Percentiles rank a stretch among this genome's conserved stretches.
Conservation (phyloP, 2,113 vertebrate genomes). For the Willisornis vidua region DNA sequence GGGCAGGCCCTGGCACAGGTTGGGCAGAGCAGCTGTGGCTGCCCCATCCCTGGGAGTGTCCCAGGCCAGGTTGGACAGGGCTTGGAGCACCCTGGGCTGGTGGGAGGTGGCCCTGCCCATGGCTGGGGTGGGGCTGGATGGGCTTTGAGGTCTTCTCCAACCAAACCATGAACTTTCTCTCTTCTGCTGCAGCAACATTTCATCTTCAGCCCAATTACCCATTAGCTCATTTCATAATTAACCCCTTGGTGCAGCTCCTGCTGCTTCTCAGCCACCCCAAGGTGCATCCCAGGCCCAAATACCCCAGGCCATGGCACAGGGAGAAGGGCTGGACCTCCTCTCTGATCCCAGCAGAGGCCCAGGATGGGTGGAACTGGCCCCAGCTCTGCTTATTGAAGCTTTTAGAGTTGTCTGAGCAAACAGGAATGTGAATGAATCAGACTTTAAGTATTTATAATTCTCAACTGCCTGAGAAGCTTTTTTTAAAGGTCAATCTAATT, state of each 20-base stretch:
- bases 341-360: not conserved
- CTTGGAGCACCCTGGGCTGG: not conserved
- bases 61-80: fast-evolving
- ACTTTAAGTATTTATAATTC: conserved; percentile 61
- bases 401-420: conserved; percentile 24
- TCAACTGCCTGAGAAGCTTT: conserved; percentile 67
- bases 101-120: not conserved
- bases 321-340: not conserved
- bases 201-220: not conserved
- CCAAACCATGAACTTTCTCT: not conserved
- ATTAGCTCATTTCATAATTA: not conserved
- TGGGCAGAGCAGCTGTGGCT: not conserved
- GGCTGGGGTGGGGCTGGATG: not conserved
- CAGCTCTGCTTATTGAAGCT: not conserved
- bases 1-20: not conserved
- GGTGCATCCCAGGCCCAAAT: not conserved
- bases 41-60: not conserved
- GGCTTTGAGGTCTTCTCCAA: fast-evolving
- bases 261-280: not conserved
- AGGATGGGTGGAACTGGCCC: not conserved
- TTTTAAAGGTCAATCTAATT: conserved; percentile 79
- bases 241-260: not conserved
- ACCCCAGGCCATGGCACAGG: fast-evolving
- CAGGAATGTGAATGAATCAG: conserved; percentile 20
- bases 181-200: fast-evolving